phyloP scores from a whole-genome alignment of 2,113 vertebrate genomes.

The Osmerus mordax region DNA sequence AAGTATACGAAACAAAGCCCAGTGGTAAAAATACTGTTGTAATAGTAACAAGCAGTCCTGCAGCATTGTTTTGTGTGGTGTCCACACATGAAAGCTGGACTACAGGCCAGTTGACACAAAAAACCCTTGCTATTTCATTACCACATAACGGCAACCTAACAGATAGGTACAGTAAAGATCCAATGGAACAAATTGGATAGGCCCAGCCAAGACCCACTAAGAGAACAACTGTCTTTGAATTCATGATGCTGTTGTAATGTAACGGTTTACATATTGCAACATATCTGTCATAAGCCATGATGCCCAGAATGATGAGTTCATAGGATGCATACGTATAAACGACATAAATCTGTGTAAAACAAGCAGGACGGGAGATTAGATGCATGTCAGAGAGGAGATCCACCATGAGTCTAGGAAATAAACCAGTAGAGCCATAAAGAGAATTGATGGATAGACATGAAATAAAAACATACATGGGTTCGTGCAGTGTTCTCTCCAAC shows the following conservation, averaged over 20 bases:
- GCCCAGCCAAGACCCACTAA: too few species aligned
- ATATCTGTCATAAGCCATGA: conserved; percentile 73
- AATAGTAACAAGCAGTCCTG: conserved; percentile 37
- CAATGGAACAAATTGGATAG: neutral
- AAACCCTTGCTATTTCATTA: conserved; percentile 59
- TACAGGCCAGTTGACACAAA: conserved; percentile 65
- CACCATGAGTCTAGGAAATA: conserved; percentile 62
- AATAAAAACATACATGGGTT: conserved; percentile 65
- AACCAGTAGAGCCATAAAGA: conserved; percentile 66
- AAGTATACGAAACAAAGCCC: conserved; percentile 54
- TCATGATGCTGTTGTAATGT: too few species aligned
- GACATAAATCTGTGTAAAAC: conserved; percentile 60
- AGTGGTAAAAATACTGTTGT: conserved; percentile 51
- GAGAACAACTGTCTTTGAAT: too few species aligned
- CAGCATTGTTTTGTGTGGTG: conserved; percentile 42
- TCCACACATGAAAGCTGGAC: conserved; percentile 41
- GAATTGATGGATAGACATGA: conserved; percentile 62
- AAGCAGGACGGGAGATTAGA: conserved; percentile 1
- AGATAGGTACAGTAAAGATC: neutral
- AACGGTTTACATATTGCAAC: conserved; percentile 52
- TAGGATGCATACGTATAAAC: conserved; percentile 67
- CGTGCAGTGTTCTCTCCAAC: conserved; percentile 48
- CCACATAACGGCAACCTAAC: conserved; percentile 42
- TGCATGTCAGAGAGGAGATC: conserved; percentile 56
- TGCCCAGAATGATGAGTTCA: conserved; percentile 65